Evolutionary conservation across 1,140 invertebrate species (phyloP), one percentile per base, ranked within the genome.

Genomic region (Drosophila bocki): DNA sequence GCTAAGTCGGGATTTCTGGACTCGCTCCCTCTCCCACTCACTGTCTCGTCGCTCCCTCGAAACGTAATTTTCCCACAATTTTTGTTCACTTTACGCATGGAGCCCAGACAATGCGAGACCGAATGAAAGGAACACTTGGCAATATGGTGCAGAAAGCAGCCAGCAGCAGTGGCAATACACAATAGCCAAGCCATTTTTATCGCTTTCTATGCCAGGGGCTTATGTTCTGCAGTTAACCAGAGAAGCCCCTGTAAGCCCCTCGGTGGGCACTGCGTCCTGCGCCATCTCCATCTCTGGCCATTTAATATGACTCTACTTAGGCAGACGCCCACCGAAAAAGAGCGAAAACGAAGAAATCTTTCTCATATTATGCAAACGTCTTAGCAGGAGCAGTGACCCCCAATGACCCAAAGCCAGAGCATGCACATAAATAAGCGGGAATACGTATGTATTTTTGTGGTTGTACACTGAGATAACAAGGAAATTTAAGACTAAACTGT

Each of bases 21-120:
- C 81, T 62, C 42, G 64, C 42, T 19, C 11, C 26, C 13, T 0
- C 15, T 9, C 48, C 32, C 48, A 26, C 41, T 32, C 6, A 1
- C 1, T n/a, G n/a, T 13, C 32, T 19, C 22, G 11, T 6, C 26
- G 11, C 42, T 7, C 47, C 44, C 83, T 77, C 54, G 69, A 80
- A 88, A 90, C 90, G 86, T 90, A 90, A 90, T 90, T 90, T 86
- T 88, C 78, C 78, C 62, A 90, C 85, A 90, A 90, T 90, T 90
- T 90, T 90, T 82, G 78, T 88, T 90, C 85, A 90, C 86, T 88
- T 90, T 88, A 80, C 85, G 85, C 84, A 71, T 72, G 75, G 60
- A 6, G 48, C 17, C 82, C 72, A 78, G 75, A 85, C 82, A 85
- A 87, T 87, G 71, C 42, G 75, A 61, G 69, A 51, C 59, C 26